A percentile compares a stretch with the other conserved stretches of the same genome.
Evolutionary conservation across 2,113 vertebrate genomes (phyloP).

Genomic region (Eolophus roseicapilla): DNA sequence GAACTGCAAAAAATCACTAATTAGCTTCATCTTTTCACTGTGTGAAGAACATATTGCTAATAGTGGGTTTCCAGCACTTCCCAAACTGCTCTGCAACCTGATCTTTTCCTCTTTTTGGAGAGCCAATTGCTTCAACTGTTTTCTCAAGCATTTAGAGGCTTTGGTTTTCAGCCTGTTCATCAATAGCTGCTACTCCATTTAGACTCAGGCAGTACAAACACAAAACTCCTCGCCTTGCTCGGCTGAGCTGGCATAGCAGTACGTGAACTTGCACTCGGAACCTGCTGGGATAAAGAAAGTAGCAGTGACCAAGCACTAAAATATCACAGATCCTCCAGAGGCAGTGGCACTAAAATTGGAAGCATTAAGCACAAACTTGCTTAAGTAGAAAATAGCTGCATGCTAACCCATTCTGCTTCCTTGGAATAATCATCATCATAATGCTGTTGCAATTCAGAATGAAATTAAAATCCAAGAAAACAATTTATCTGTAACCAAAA

Average conservation of each 20-base stretch:
- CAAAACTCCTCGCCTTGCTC: conserved; percentile 2
- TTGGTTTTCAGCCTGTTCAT: not conserved
- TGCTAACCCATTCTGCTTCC: not conserved
- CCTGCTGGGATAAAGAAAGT: conserved; percentile 5
- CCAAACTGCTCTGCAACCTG: not conserved
- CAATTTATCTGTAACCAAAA: not conserved
- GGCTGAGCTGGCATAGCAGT: not conserved
- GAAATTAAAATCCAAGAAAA: conserved; percentile 33
- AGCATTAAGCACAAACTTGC: not conserved
- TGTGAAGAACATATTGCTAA: not conserved
- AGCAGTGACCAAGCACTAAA: not conserved
- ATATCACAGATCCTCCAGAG: not conserved
- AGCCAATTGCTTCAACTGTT: not conserved
- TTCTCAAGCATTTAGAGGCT: not conserved
- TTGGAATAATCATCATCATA: not conserved
- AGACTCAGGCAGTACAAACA: not conserved
- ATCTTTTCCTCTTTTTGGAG: not conserved
- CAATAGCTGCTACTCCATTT: not conserved
- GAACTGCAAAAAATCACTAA: not conserved
- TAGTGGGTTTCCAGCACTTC: not conserved
- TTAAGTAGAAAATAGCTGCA: not conserved
- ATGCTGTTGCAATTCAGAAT: not conserved
- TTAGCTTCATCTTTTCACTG: not conserved
- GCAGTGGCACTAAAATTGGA: not conserved
- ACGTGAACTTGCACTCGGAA: not conserved